phyloP scores from a whole-genome alignment of 1,140 invertebrate species.

The Anoplophora glabripennis region DNA sequence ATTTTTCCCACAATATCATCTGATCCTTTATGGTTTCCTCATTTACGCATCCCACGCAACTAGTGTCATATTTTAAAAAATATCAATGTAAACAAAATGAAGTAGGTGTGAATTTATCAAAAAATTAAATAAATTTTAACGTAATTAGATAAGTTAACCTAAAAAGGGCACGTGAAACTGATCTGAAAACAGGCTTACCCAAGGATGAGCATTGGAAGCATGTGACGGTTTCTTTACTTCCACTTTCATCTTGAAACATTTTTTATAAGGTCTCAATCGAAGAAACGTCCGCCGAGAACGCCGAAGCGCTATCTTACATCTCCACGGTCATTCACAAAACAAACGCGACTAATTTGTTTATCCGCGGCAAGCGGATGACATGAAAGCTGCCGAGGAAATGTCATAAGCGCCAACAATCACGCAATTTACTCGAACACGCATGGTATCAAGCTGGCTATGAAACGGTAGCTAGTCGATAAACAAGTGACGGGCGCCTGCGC shows the following conservation, averaged over 20 bases:
- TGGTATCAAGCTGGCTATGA: constrained; percentile 16
- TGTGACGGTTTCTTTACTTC: constrained; percentile 27
- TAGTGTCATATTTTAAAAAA: not conserved
- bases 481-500: constrained; percentile 27
- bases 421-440: constrained; percentile 25
- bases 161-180: not conserved
- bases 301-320: not conserved
- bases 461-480: constrained; percentile 30
- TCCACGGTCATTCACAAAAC: not conserved
- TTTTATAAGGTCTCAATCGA: not conserved
- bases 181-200: constrained; percentile 28
- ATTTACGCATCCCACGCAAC: no score
- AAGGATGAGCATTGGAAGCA: constrained; percentile 27
- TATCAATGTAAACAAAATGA: no score
- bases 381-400: constrained; percentile 23
- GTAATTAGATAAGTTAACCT: not conserved
- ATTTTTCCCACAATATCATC: no score
- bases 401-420: constrained; percentile 27
- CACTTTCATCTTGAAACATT: constrained; percentile 40
- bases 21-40: no score
- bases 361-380: constrained; percentile 14
- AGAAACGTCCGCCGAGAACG: not conserved
- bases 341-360: not conserved
- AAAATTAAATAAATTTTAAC: not conserved
- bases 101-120: not conserved